Evolutionary conservation across 2,797 vertebrate species (phyloP).

Genomic region (Fratercula arctica): DNA sequence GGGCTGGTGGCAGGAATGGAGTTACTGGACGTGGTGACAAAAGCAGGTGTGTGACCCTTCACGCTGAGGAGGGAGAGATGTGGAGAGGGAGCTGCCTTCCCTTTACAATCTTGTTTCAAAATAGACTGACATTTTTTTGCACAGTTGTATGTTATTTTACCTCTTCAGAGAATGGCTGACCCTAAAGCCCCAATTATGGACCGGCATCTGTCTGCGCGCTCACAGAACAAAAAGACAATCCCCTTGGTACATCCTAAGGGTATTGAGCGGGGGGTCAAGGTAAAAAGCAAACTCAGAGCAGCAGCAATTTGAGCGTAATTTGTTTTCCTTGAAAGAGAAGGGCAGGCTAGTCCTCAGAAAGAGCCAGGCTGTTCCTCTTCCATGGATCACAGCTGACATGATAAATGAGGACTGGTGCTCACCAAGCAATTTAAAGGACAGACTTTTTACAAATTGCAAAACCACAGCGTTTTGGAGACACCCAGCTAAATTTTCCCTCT

Average conservation of each 20-base stretch:
- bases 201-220: background rate
- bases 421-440: background rate
- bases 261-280: background rate
- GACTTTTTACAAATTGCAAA: background rate
- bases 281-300: background rate
- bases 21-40: background rate
- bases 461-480: background rate
- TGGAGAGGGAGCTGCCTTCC: background rate
- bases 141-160: background rate
- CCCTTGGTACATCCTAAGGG: background rate
- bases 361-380: background rate
- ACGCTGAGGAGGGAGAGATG: rapidly evolving
- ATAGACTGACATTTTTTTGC: rapidly evolving
- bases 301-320: rapidly evolving
- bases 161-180: background rate
- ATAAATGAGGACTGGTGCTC: background rate
- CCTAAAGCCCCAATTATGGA: background rate
- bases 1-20: background rate
- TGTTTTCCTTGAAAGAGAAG: background rate
- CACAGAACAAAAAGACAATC: background rate
- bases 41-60: background rate
- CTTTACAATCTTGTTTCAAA: background rate
- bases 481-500: background rate
- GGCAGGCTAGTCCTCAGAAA: rapidly evolving
- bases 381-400: background rate